Evolutionary conservation across 2,888 invertebrate genomes (phyloP), one percentile per base, ranked within the genome.

Genomic region (Troides oblongomaculatus): DNA sequence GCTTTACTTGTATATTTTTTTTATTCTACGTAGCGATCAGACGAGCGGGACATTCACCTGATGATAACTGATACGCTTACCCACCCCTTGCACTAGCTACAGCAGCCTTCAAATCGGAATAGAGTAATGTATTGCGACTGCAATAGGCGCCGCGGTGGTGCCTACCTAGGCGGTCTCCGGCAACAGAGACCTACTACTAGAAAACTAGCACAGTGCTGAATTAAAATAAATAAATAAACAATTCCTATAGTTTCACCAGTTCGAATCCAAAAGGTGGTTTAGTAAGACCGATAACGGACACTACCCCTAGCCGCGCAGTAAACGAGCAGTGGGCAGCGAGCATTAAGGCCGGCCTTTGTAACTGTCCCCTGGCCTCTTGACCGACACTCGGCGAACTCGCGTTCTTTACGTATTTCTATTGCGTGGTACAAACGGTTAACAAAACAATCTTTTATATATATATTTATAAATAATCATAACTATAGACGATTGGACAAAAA

Each of bases 341-440:
- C 70, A 63, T 66, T 66, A 66, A 39, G 62, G 63, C 17, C 58
- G 66, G 43, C 59, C 59, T 62, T 63, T 36, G 72, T 81, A 81
- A 81, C 79, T 80, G 81, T 81, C 79, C 74, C 73, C 73, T 79
- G 82, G 72, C 81, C 82, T 73, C 79, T 78, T 81, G 81, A 82
- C 81, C 81, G 79, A 81, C 76, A 79, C 78, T 78, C 72, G 53
- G 57, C 59, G 58, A 56, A 67, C 60, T 68, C 46, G 68, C 63
- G 67, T 70, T 68, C 64, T 66, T 69, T 65, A 53, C 68, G 70
- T 66, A 64, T 64, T 71, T 70, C 56, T 65, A 66, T 53, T 64
- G 63, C 60, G 66, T 36, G 69, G 70, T 30, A 10, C 69, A 75
- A 76, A 71, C 21, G 30, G 30, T 30, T 30, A 30, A 30, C 30